A percentile compares a stretch with the other conserved stretches of the same genome.
Evolutionary conservation across 2,797 vertebrate species (phyloP).

Genomic region (Cheracebus regulus): DNA sequence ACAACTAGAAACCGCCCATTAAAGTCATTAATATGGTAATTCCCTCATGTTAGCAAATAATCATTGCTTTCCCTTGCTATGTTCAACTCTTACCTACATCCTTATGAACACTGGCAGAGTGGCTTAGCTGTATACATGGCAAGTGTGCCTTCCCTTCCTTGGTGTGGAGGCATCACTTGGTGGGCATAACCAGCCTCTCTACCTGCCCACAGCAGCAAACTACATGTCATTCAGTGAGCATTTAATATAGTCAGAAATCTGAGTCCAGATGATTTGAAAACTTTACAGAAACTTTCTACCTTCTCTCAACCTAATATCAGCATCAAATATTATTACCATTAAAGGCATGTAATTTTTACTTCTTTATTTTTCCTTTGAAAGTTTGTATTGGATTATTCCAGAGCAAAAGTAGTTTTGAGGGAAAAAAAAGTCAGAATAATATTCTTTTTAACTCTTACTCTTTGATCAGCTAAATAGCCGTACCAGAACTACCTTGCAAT

Average conservation of each 20-base stretch:
- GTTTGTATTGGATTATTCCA: not conserved
- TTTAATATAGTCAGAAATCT: slow-evolving; percentile 10
- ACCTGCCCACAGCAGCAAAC: no score
- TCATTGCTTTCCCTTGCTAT: not conserved
- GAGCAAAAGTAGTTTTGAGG: not conserved
- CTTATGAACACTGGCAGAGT: not conserved
- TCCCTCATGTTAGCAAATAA: not conserved
- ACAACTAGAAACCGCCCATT: not conserved
- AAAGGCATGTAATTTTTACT: not conserved
- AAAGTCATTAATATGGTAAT: not conserved
- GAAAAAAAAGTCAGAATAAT: not conserved
- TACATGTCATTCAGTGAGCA: not conserved
- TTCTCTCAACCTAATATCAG: slow-evolving; percentile 2
- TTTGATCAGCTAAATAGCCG: not conserved
- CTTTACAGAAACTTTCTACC: not conserved
- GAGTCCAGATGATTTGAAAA: not conserved
- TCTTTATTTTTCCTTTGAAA: not conserved
- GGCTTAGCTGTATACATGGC: not conserved
- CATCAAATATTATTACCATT: not conserved
- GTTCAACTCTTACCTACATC: not conserved
- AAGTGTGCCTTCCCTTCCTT: not conserved
- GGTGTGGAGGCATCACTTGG: not conserved
- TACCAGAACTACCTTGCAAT: not conserved
- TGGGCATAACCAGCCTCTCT: not conserved
- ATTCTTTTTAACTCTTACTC: not conserved